Evolutionary conservation across 2,888 invertebrate genomes (phyloP), one percentile per base, ranked within the genome.

Genomic region (Epirrhoe alternata): DNA sequence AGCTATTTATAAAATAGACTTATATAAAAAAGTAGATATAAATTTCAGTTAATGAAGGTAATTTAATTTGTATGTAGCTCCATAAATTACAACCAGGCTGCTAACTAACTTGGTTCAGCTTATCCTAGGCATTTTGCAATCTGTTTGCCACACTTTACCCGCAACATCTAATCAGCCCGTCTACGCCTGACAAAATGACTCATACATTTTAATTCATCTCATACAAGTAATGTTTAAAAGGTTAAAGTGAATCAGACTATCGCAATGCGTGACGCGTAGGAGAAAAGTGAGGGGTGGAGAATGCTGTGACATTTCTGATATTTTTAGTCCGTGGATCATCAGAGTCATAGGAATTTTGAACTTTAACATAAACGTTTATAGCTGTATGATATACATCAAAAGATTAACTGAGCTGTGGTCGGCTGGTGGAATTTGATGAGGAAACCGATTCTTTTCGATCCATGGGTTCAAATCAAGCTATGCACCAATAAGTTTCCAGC

Each of bases 171-270:
- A 62, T 62, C 35, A 59, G 30, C 30, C 45, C 10, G 24, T 38
- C 53, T 53, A 17, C 50, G 35, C n/a, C 42, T 57, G 24, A 67
- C 42, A 16, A n/a, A 50, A 62, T 64, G 63, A 64, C 47, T 57
- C 63, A 67, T 45, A 45, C 49, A 51, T 50, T 51, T 17, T 24
- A 56, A 52, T 50, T 56, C 33, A 38, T 54, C 53, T 58, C 45
- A 35, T 57, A 60, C 38, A 56, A 49, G 52, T 47, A 60, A 64
- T 64, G 55, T 56, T 30, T 24, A 56, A 64, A 66, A 64, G 63
- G 51, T 68, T 64, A 58, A 54, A 30, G 38, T 64, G 67, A 63
- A 64, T 68, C 64, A 64, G 64, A 47, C 63, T 45, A 57, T 56
- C 35, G 50, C 61, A 16, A 56, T 47, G 35, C 16, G 38, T 64